Base-by-base conservation (phyloP, 2,113 vertebrate genomes). In the Panurus biarmicus region DNA sequence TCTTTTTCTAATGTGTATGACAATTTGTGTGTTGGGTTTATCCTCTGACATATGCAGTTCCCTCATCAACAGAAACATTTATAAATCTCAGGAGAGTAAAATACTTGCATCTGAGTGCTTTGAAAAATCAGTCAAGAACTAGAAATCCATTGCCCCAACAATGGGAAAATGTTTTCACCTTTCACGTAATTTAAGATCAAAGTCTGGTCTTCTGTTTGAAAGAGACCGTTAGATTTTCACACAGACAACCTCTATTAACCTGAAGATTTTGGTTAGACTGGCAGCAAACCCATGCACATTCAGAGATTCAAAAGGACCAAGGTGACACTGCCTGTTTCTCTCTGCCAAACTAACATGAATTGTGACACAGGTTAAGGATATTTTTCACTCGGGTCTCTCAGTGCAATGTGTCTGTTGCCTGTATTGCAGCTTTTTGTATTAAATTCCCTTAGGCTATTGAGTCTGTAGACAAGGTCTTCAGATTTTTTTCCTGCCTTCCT, bases 121-220 rank as follows among this genome's bases (percentile, higher is more conserved):
- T 0, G 7, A 95, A 97, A 97, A 75, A 71, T 90, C 67, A 96
- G 51, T 85, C 87, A 76, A 89, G 70, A 90, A 83, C 35, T 88
- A 93, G 88, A 90, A 96, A 96, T 80, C 53, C 89, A 58, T 95
- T 96, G 76, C 95, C 58, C 67, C 33, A 50, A 84, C 31, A 76
- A 38, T 0, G 7, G 56, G 38, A 80, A 91, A 94, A 67, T 64
- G 48, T 82, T 88, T 95, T 92, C 48, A 71, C 44, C 84, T 94
- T 96, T 94, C 92, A 93, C 92, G 96, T 78, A 82, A 64, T 48
- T 82, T 64, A 78, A 69, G 44, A 50, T 82, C 89, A 82, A 60
- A 36, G 22, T 82, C n/a, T 82, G 61, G 40, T 54, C 48, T 67
- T 73, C 29, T 79, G 20, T 75, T 82, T 79, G 61, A 83, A 93